A percentile compares a stretch with the other conserved stretches of the same genome.
Evolutionary conservation across 2,888 invertebrate genomes (phyloP).

Genomic region (Megastigmus dorsalis): DNA sequence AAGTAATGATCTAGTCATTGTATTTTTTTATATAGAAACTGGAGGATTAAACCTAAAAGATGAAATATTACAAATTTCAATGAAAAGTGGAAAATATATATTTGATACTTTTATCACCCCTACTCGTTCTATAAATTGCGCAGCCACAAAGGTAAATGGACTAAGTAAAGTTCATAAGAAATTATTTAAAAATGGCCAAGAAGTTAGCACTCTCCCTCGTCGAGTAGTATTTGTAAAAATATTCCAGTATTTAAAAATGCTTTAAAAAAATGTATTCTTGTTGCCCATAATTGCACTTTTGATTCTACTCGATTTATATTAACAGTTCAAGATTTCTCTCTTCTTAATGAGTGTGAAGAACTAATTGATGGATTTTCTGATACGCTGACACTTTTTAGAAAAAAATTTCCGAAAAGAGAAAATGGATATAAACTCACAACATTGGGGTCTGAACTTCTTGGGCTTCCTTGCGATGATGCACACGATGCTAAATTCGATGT

Average conservation of each 20-base stretch:
- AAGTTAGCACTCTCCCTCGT: constrained; percentile 24
- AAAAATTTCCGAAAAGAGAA: not conserved
- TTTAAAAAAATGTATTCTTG: constrained; percentile 41
- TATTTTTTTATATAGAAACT: constrained; percentile 43
- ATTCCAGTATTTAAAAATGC: constrained; percentile 10
- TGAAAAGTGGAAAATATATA: constrained; percentile 16
- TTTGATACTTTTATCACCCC: constrained; percentile 43
- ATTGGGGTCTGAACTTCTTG: not conserved
- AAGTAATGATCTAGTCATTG: not conserved
- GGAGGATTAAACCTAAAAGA: constrained; percentile 2
- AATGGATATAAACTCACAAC: constrained; percentile 7
- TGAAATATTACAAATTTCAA: constrained; percentile 44
- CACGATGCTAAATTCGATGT: constrained; percentile 30
- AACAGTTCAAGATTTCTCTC: not conserved
- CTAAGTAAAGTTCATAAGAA: constrained; percentile 22
- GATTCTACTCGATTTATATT: constrained; percentile 6
- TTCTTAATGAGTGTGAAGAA: not conserved
- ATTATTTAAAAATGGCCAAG: constrained; percentile 23
- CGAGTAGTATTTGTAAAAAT: constrained; percentile 16
- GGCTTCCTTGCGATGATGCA: not conserved
- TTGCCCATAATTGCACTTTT: constrained; percentile 45
- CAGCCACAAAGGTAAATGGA: constrained; percentile 28
- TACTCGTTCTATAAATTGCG: not conserved
- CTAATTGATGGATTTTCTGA: constrained; percentile 13
- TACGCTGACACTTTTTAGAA: constrained; percentile 7